Evolutionary conservation across 37 sponge, comb jelly and placozoan species (phyloP).

Genomic region (Ianthella basta): DNA sequence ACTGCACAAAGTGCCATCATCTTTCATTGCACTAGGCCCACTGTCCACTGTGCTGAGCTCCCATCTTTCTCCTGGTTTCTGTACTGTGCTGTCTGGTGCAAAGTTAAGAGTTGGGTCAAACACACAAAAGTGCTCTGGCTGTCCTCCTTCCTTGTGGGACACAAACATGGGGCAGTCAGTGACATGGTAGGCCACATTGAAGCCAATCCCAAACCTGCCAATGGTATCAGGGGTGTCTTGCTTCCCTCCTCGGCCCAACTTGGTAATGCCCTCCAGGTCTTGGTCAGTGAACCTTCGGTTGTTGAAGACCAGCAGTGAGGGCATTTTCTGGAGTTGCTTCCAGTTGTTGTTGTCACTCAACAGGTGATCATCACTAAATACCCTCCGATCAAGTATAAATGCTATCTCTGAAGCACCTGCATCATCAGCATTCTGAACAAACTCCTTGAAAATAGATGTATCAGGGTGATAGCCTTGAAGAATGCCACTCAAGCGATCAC

Average conservation of each 20-base stretch:
- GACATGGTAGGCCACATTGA: constrained; percentile 87
- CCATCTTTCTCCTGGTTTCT: constrained; percentile 18
- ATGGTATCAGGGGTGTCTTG: constrained; percentile 51
- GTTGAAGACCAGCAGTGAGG: constrained; percentile 74
- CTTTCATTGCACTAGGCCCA: neutral
- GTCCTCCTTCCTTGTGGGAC: constrained; percentile 39
- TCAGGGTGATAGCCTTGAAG: constrained; percentile 69
- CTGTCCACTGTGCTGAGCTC: neutral
- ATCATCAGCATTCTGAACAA: constrained; percentile 89
- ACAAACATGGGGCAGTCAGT: constrained; percentile 88
- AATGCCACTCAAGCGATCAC: constrained; percentile 72
- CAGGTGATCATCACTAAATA: constrained; percentile 28
- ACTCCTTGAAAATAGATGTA: constrained; percentile 71
- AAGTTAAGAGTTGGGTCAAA: constrained; percentile 68
- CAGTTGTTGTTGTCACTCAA: constrained; percentile 36
- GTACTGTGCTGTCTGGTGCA: constrained; percentile 16
- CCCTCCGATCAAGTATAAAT: constrained; percentile 70
- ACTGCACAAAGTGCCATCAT: neutral
- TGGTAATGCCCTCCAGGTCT: constrained; percentile 71
- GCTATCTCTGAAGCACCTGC: constrained; percentile 74
- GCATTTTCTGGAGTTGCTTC: constrained; percentile 55
- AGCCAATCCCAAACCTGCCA: constrained; percentile 89
- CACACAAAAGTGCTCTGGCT: constrained; percentile 66
- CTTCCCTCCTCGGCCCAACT: constrained; percentile 84
- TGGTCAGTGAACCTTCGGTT: constrained; percentile 68